These are phyloP conservation scores for Cerastoderma edule DNA, from an alignment of 2,888 invertebrate genomes.

Conservation along the genomic window DNA sequence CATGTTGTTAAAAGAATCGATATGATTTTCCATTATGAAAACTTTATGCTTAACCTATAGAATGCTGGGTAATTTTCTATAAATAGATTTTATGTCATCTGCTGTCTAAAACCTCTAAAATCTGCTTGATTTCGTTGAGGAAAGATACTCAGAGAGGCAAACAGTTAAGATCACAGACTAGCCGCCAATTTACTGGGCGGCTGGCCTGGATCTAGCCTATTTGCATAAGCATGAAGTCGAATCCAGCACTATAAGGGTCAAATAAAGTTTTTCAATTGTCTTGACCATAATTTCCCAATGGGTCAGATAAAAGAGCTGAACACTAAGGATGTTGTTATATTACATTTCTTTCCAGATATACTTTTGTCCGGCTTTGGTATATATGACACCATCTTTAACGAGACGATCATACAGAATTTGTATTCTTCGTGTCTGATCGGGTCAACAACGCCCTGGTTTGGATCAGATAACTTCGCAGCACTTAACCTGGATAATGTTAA, in stretches of 20 bases:
- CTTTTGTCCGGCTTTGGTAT: neutral
- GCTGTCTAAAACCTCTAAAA: too few relatives aligned
- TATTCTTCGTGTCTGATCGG: conserved; percentile 10
- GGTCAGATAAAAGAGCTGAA: too few relatives aligned
- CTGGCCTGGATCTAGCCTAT: neutral
- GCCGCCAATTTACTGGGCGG: neutral
- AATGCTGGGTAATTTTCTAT: too few relatives aligned
- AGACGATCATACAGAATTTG: neutral
- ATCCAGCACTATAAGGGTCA: neutral
- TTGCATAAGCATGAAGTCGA: neutral
- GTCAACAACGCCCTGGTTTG: neutral
- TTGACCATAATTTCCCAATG: too few relatives aligned
- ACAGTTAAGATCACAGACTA: too few relatives aligned
- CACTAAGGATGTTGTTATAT: too few relatives aligned
- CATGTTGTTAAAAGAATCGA: too few relatives aligned
- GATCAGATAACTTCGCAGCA: neutral
- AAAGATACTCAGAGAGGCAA: too few relatives aligned
- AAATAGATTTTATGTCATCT: too few relatives aligned
- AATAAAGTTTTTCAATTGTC: neutral
- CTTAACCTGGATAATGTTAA: neutral
- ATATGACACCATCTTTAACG: neutral
- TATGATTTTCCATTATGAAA: too few relatives aligned
- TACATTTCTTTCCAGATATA: conserved; percentile 21
- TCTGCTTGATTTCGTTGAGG: too few relatives aligned
- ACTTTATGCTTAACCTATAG: too few relatives aligned